These are phyloP conservation scores for Eutolmus rufibarbis DNA, from an alignment of 2,888 invertebrate genomes.

Conservation along the genomic window DNA sequence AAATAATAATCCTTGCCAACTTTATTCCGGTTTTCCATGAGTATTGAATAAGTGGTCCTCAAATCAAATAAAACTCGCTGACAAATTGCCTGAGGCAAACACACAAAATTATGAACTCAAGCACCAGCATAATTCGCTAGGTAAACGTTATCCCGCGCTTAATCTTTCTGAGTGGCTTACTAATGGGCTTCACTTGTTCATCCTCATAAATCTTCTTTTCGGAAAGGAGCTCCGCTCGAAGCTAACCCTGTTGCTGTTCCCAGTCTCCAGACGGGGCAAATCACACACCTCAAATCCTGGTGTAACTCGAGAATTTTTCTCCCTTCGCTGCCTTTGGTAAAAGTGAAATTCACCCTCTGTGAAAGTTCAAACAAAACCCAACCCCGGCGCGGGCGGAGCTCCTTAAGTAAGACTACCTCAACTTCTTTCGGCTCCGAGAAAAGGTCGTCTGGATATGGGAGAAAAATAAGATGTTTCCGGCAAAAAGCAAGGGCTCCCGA, in stretches of 20 bases:
- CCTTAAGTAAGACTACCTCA: constrained; percentile 39
- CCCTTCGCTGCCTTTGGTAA: constrained; percentile 4
- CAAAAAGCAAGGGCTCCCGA: neutral
- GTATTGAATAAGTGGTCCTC: neutral
- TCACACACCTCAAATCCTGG: neutral
- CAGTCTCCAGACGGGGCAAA: neutral
- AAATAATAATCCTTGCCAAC: neutral
- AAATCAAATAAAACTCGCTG: neutral
- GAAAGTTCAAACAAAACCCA: constrained; percentile 28
- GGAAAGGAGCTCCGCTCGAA: constrained; percentile 23
- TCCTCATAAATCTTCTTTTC: constrained; percentile 40
- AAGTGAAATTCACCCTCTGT: constrained; percentile 35
- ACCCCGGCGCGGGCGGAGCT: neutral
- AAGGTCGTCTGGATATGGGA: constrained; percentile 19
- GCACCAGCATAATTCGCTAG: constrained; percentile 25
- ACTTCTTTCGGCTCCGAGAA: constrained; percentile 16
- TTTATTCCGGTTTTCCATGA: neutral
- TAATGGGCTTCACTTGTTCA: constrained; percentile 42
- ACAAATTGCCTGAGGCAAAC: constrained; percentile 4
- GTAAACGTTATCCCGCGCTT: constrained; percentile 19
- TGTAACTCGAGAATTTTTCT: constrained; percentile 10
- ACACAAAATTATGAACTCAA: constrained; percentile 32
- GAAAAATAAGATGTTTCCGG: constrained; percentile 36
- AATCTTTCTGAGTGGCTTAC: constrained; percentile 34
- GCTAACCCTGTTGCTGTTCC: constrained; percentile 33